Percentiles rank a stretch among this genome's conserved stretches.
Conservation (phyloP, 2,797 vertebrate species). For the Sciurus carolinensis region DNA sequence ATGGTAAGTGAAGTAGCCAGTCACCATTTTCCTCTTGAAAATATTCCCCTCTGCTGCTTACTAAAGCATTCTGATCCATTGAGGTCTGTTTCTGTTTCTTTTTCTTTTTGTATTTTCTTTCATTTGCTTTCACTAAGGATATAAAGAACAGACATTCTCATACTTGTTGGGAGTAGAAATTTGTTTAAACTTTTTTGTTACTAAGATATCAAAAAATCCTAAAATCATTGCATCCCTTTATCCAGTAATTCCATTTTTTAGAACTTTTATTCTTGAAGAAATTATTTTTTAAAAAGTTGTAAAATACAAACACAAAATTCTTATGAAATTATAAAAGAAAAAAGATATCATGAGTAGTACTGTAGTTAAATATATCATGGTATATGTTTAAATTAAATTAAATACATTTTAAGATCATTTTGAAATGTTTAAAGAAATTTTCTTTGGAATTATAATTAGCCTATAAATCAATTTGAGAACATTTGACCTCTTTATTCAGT, state of each 20-base stretch:
- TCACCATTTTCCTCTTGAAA: too few relatives aligned
- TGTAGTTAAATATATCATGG: not conserved
- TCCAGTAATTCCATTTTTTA: constrained; percentile 7
- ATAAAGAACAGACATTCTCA: not conserved
- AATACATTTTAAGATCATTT: constrained; percentile 39
- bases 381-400: constrained; percentile 43
- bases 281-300: not conserved
- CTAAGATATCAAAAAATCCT: constrained; percentile 8
- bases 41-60: too few relatives aligned
- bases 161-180: not conserved
- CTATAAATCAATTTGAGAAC: constrained; percentile 41
- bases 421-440: constrained; percentile 27
- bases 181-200: constrained; percentile 41
- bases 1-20: too few relatives aligned
- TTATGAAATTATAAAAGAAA: constrained; percentile 38
- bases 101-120: too few relatives aligned
- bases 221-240: not conserved
- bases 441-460: constrained; percentile 33
- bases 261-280: constrained; percentile 39
- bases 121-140: not conserved
- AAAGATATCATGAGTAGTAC: not conserved
- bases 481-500: constrained; percentile 60
- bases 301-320: not conserved
- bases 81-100: too few relatives aligned
- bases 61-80: too few relatives aligned